Percentiles rank a stretch among this genome's conserved stretches.
Evolutionary conservation across 1,140 invertebrate species (phyloP).

Genomic region (Zaprionus vittiger): DNA sequence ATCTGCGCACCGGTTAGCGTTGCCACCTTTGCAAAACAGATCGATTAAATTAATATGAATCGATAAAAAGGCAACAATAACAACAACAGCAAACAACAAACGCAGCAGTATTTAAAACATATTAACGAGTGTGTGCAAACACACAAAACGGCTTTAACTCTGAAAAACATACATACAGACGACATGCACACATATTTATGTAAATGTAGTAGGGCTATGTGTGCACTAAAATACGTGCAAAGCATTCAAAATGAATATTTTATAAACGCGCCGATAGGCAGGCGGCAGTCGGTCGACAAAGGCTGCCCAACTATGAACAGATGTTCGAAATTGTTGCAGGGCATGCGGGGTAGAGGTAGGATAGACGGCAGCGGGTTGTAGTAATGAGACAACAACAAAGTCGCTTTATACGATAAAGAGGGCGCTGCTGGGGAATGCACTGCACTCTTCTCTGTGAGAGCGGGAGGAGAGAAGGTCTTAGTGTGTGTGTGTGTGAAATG

Average conservation of each 20-base stretch:
- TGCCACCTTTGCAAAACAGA: slow-evolving; percentile 41
- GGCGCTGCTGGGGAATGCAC: slow-evolving; percentile 24
- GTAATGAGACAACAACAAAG: slow-evolving; percentile 32
- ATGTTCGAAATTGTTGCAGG: slow-evolving; percentile 31
- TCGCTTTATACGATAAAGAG: slow-evolving; percentile 26
- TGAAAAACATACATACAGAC: slow-evolving; percentile 1
- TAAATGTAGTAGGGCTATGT: slow-evolving; percentile 26
- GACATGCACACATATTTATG: slow-evolving; percentile 7
- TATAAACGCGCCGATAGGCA: slow-evolving; percentile 29
- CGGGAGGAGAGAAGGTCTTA: slow-evolving; percentile 6
- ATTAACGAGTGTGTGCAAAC: slow-evolving; percentile 21
- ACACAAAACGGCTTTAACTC: slow-evolving; percentile 17
- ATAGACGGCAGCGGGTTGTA: slow-evolving; percentile 5
- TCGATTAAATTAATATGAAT: slow-evolving; percentile 35
- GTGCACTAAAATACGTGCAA: slow-evolving; percentile 42
- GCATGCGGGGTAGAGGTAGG: not conserved
- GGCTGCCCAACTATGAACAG: slow-evolving; percentile 22
- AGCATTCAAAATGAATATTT: slow-evolving; percentile 34
- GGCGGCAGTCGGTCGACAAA: slow-evolving; percentile 20
- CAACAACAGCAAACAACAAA: slow-evolving; percentile 25
- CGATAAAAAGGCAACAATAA: slow-evolving; percentile 30
- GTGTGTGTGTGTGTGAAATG: slow-evolving; percentile 48
- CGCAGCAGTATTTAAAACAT: slow-evolving; percentile 17
- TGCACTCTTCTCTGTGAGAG: not conserved
- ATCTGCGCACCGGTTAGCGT: slow-evolving; percentile 26